Percentiles rank a stretch among this genome's conserved stretches.
phyloP scores from a whole-genome alignment of 2,797 vertebrate species.

The Benthosema pterotum region DNA sequence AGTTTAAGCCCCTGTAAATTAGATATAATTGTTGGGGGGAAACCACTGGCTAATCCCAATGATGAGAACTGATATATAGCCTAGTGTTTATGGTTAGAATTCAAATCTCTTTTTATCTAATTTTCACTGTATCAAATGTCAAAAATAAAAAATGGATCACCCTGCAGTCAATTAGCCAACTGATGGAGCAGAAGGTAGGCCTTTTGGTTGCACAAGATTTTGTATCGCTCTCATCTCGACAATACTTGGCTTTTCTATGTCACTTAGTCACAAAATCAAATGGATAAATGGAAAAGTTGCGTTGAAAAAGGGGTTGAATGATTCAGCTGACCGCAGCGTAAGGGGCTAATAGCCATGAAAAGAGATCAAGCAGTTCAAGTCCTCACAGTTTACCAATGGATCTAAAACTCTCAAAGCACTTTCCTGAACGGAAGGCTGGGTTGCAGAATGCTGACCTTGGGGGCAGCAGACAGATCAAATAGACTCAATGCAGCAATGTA shows the following conservation, averaged over 20 bases:
- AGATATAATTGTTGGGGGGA: too few species aligned
- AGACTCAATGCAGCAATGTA: slow-evolving; percentile 27
- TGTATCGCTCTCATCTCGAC: slow-evolving; percentile 5
- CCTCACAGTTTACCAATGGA: slow-evolving; percentile 21
- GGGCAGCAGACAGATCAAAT: slow-evolving; percentile 54
- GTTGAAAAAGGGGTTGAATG: too few species aligned
- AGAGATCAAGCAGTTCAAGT: slow-evolving; percentile 14
- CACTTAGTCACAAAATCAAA: background rate
- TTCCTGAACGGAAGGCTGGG: slow-evolving; percentile 33
- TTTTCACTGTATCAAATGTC: background rate
- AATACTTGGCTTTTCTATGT: slow-evolving; percentile 14
- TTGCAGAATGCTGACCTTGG: slow-evolving; percentile 48
- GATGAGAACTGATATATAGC: too few species aligned
- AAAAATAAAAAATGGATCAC: background rate
- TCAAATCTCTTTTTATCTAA: background rate
- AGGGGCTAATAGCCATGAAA: background rate
- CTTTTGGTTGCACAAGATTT: background rate
- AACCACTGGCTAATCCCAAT: too few species aligned
- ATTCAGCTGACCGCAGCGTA: background rate
- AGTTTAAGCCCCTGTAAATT: background rate
- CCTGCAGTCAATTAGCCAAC: background rate
- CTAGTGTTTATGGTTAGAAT: background rate
- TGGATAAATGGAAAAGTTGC: too few species aligned
- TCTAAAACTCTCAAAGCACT: slow-evolving; percentile 34
- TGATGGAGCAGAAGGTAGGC: background rate